A percentile compares a stretch with the other conserved stretches of the same genome.
Evolutionary conservation across 2,113 vertebrate genomes (phyloP).

Genomic region (Artemisiospiza belli): DNA sequence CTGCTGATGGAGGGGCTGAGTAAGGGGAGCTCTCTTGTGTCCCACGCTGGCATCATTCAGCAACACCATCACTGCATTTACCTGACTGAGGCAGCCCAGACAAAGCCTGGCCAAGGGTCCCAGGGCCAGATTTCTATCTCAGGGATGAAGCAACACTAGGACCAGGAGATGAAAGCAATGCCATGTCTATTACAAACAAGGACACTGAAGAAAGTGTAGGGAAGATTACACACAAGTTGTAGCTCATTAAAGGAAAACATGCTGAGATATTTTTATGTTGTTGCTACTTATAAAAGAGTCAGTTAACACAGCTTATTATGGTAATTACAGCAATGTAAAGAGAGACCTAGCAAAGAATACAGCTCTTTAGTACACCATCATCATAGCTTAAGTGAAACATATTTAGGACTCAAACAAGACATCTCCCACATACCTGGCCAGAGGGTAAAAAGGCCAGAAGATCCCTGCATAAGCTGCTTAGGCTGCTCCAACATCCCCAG

Average conservation of each 20-base stretch:
- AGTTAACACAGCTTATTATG: slow-evolving; percentile 22
- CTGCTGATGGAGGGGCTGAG: background rate
- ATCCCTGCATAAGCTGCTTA: background rate
- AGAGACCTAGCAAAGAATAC: background rate
- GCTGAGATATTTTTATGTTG: slow-evolving; percentile 1
- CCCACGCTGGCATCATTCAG: background rate
- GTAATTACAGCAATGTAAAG: slow-evolving; percentile 47
- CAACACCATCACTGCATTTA: background rate
- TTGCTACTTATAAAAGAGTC: slow-evolving; percentile 12
- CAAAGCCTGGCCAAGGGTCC: background rate
- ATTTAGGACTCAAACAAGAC: slow-evolving; percentile 33
- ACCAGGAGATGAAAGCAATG: background rate
- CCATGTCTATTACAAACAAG: background rate
- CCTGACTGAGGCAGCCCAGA: background rate
- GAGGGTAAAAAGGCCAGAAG: background rate
- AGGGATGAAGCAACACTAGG: background rate
- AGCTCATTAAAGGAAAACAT: slow-evolving; percentile 6
- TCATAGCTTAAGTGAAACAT: background rate
- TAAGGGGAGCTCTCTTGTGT: background rate
- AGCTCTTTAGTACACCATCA: background rate
- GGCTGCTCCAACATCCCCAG: background rate
- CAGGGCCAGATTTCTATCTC: background rate
- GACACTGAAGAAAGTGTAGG: background rate
- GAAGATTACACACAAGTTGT: background rate
- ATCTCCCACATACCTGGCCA: background rate